Conservation (phyloP, 2,113 vertebrate species). For the Myxocyprinus asiaticus region DNA sequence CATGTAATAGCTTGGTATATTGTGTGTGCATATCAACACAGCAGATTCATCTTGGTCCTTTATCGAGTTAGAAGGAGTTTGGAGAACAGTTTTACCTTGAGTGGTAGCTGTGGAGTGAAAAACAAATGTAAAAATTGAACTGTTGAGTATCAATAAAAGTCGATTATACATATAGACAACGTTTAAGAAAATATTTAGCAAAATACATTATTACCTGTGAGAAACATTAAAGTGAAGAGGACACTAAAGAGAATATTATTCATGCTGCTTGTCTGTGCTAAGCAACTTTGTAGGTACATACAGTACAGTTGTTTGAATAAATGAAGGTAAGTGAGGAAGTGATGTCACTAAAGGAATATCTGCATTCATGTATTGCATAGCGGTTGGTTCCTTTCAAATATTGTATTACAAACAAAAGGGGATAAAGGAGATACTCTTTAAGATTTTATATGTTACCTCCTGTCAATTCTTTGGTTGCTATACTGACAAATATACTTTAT, state of each 20-base stretch:
- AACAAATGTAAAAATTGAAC: background rate
- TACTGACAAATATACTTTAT: too few species aligned
- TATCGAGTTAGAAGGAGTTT: conserved; percentile 3
- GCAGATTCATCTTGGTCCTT: background rate
- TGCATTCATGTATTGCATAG: background rate
- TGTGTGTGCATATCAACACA: background rate
- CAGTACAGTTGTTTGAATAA: background rate
- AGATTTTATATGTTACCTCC: too few species aligned
- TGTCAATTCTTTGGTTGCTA: background rate
- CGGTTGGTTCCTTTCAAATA: background rate
- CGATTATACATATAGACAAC: background rate
- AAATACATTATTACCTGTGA: background rate
- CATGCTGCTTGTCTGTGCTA: background rate
- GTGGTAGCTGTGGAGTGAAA: background rate
- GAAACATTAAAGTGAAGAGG: background rate
- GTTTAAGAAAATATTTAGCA: background rate
- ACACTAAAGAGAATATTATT: background rate
- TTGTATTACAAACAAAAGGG: background rate
- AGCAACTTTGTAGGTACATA: too few species aligned
- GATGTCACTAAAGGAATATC: conserved; percentile 1
- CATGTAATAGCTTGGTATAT: background rate
- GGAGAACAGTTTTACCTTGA: conserved; percentile 6
- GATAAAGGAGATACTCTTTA: too few species aligned
- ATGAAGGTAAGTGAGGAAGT: background rate
- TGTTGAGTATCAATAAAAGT: background rate